Evolutionary conservation across 2,113 vertebrate genomes (phyloP).

Genomic region (Chinchilla lanigera): DNA sequence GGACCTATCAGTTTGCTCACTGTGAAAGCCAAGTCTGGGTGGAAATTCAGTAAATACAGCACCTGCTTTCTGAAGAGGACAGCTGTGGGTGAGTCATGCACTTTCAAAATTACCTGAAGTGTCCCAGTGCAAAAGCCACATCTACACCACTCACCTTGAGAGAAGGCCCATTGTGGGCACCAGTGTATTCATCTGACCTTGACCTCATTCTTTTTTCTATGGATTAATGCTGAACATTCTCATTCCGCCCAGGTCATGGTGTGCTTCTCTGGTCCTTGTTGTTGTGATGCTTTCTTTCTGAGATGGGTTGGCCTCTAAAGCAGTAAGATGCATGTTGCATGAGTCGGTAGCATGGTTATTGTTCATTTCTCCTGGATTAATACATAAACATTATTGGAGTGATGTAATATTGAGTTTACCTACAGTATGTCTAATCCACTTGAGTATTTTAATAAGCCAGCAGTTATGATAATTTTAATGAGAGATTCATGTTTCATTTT

Average conservation of each 20-base stretch:
- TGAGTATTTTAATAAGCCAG: constrained; percentile 61
- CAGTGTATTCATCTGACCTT: not conserved
- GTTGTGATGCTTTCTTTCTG: not conserved
- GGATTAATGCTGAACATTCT: not conserved
- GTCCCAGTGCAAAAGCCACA: not conserved
- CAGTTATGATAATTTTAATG: constrained; percentile 70
- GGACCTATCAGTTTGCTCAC: not conserved
- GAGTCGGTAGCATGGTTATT: not conserved
- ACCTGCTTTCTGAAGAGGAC: not conserved
- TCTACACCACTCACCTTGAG: not conserved
- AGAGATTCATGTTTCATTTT: constrained; percentile 68
- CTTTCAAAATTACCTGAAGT: not conserved
- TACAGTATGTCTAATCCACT: constrained; percentile 2
- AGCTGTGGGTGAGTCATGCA: not conserved
- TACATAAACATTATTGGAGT: not conserved
- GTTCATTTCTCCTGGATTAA: not conserved
- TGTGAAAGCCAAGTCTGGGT: not conserved
- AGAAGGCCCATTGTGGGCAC: accelerated
- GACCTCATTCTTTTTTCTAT: not conserved
- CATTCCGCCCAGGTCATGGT: not conserved
- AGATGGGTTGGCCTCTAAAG: not conserved
- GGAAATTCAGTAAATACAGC: not conserved
- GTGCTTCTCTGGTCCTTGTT: not conserved
- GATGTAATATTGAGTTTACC: constrained; percentile 33
- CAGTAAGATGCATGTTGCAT: not conserved